Conservation (phyloP, 2,888 invertebrate species). For the Melinaea menophilus region DNA sequence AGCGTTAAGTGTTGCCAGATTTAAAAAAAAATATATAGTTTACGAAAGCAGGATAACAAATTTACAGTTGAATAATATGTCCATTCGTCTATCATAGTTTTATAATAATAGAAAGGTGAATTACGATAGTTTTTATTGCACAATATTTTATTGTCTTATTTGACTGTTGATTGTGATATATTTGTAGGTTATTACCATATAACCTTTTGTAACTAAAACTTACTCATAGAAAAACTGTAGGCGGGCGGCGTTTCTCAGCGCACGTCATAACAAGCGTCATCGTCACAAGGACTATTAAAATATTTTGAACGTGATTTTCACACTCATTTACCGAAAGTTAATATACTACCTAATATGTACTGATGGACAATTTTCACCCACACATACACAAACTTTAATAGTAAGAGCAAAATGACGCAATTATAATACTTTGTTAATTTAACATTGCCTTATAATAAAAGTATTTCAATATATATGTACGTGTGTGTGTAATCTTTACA, state of each 20-base stretch:
- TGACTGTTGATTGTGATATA: conserved; percentile 3
- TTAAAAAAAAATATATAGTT: too few relatives aligned
- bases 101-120: too few relatives aligned
- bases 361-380: neutral
- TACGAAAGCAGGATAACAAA: too few relatives aligned
- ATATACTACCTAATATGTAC: neutral
- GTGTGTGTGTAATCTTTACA: neutral
- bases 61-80: too few relatives aligned
- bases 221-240: conserved; percentile 40
- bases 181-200: conserved; percentile 33
- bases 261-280: conserved; percentile 39
- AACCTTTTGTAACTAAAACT: conserved; percentile 37
- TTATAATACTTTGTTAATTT: neutral
- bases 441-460: too few relatives aligned
- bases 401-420: neutral
- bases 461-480: too few relatives aligned
- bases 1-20: too few relatives aligned
- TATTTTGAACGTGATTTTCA: conserved; percentile 33
- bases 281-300: conserved; percentile 32
- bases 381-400: neutral
- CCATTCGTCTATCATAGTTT: too few relatives aligned
- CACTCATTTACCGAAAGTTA: conserved; percentile 5
- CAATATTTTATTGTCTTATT: neutral
- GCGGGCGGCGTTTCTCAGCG: conserved; percentile 36
- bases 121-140: too few relatives aligned